Conservation (phyloP, 2,113 vertebrate genomes). For the Hydrochoerus hydrochaeris region DNA sequence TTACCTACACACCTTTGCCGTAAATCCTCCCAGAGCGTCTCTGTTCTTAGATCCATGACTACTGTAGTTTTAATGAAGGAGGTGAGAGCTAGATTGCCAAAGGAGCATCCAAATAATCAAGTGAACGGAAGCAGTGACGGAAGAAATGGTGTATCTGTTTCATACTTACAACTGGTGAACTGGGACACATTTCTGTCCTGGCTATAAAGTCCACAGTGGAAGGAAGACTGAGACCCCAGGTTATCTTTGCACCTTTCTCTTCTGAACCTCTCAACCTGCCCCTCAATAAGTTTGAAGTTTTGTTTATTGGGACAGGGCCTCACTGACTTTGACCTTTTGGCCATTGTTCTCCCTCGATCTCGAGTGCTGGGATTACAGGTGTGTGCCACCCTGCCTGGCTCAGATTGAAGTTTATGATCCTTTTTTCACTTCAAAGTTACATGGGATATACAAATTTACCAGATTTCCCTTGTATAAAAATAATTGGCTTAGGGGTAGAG, state of each 20-base stretch:
- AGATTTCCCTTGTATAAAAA: constrained; percentile 40
- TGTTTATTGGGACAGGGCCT: not conserved
- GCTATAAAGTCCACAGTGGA: not conserved
- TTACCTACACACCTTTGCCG: not conserved
- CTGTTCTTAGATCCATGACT: not conserved
- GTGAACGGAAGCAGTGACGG: not conserved
- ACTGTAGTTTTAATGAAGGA: not conserved
- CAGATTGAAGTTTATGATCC: not conserved
- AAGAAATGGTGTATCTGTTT: not conserved
- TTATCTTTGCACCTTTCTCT: not conserved
- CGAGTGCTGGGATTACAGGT: not conserved
- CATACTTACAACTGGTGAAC: not conserved
- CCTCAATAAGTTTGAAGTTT: not conserved
- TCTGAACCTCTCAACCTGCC: not conserved
- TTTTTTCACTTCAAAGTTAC: not conserved
- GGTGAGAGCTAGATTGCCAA: not conserved
- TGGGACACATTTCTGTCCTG: not conserved
- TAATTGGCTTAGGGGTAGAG: not conserved
- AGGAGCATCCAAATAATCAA: not conserved
- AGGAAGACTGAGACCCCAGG: not conserved
- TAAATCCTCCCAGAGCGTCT: not conserved
- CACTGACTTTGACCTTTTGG: not conserved
- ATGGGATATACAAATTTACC: not conserved
- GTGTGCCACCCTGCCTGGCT: not conserved
- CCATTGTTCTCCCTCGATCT: not conserved